Base-by-base conservation (phyloP, 2,113 vertebrate genomes). In the Nestor notabilis region DNA sequence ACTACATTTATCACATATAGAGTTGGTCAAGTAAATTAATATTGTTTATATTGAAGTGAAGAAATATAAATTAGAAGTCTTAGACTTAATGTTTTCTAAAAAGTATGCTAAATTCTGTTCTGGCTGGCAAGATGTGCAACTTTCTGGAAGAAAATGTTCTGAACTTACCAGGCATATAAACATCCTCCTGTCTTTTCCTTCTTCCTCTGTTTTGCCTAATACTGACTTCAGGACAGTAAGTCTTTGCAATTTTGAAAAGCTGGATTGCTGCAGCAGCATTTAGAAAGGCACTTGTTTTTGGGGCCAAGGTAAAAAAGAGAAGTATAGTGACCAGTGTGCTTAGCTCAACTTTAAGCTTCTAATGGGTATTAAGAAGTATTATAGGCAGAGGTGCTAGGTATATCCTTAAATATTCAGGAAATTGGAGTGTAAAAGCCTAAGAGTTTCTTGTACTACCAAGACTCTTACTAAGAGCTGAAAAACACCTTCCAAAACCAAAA, bases 121-220 rank as follows among this genome's bases (percentile, higher is more conserved):
- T 96, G 52, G 21, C 21, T 79, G 79, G 44, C 58, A 79, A 56
- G 92, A 85, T 68, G 29, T 65, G 39, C 33, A 77, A 2, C 39
- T 83, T 83, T 7, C 52, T 83, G 49, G 82, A 94, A 93, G 79
- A 91, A 90, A 94, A 83, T 83, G 49, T 92, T 91, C 82, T 83
- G 82, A 93, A 76, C 24, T 94, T 95, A 31, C 5, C 41, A 87
- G 49, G 39, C 60, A 7, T 35, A 35, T 88, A 68, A 96, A 72
- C 70, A 83, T 79, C 16, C 27, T 90, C 5, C 43, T 19, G 8
- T 63, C 46, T 84, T 46, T 41, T 49, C 31, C 15, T 66, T 15
- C 33, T 39, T 9, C 7, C 11, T 1, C 19, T 8, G 4, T 37
- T 74, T 78, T 84, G n/a, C 31, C n/a, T 71, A 33, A 35, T 68